These are phyloP conservation scores for Ctena decussata DNA, from an alignment of 2,888 invertebrate species.

Conservation along the genomic window DNA sequence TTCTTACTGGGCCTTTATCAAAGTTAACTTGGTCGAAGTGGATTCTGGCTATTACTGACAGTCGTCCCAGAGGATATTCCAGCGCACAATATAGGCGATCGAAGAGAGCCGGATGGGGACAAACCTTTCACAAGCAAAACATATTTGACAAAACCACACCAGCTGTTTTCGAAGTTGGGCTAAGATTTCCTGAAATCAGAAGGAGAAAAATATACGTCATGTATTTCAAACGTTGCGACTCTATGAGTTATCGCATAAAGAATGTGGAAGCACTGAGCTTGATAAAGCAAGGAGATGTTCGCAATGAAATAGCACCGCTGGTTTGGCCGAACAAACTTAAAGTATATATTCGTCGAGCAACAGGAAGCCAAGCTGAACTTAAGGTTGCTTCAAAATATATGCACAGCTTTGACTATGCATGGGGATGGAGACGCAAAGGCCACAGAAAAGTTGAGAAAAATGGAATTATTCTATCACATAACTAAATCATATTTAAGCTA, in stretches of 20 bases:
- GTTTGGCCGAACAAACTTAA: not conserved
- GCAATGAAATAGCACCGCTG: not conserved
- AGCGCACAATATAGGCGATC: not conserved
- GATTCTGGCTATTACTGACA: conserved; percentile 52
- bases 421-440: not conserved
- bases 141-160: conserved; percentile 18
- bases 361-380: not conserved
- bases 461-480: no score
- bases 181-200: conserved; percentile 47
- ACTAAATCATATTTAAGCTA: no score
- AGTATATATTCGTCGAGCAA: not conserved
- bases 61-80: conserved; percentile 16
- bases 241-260: no score
- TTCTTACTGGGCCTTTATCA: conserved; percentile 58
- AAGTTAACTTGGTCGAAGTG: conserved; percentile 67
- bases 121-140: not conserved
- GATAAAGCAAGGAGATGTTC: not conserved
- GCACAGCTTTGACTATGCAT: not conserved
- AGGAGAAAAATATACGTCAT: conserved; percentile 66
- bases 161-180: conserved; percentile 68
- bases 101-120: not conserved
- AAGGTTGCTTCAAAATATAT: not conserved
- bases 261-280: not conserved
- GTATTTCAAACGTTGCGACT: conserved; percentile 31
- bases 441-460: not conserved